Percentiles rank a stretch among this genome's conserved stretches.
These are phyloP conservation scores for Oligia fasciuncula DNA, from an alignment of 2,888 invertebrate genomes.

Conservation along the genomic window DNA sequence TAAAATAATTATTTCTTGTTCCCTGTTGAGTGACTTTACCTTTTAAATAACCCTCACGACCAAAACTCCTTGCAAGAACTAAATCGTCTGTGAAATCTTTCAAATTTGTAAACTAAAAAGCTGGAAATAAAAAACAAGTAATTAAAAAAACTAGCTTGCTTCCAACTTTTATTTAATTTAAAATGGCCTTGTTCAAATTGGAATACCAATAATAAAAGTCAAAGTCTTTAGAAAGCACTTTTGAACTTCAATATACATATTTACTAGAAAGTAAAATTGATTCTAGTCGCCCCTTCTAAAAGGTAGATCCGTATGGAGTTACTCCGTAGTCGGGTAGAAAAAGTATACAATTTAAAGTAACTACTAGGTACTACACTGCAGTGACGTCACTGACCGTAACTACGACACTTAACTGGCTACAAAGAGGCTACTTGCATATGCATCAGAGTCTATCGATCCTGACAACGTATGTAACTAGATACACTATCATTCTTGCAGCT, in stretches of 20 bases:
- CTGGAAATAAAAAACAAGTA: too few relatives aligned
- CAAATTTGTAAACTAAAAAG: too few relatives aligned
- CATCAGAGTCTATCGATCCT: slow-evolving; percentile 54
- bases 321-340: not conserved
- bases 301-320: not conserved
- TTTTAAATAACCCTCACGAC: too few relatives aligned
- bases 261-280: not conserved
- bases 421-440: slow-evolving; percentile 57
- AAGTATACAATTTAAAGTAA: slow-evolving; percentile 12
- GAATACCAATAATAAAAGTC: not conserved
- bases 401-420: slow-evolving; percentile 38
- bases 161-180: too few relatives aligned
- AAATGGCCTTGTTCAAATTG: too few relatives aligned
- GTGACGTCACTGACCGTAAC: slow-evolving; percentile 35
- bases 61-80: too few relatives aligned
- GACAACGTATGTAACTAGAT: slow-evolving; percentile 40
- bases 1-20: too few relatives aligned
- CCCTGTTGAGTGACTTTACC: too few relatives aligned
- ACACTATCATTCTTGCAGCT: slow-evolving; percentile 22
- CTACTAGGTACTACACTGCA: slow-evolving; percentile 23
- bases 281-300: not conserved
- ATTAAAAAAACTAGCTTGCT: too few relatives aligned
- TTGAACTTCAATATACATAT: not conserved
- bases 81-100: too few relatives aligned
- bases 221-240: not conserved